phyloP scores from a whole-genome alignment of 1,140 invertebrate genomes.

The Aphidius ervi region DNA sequence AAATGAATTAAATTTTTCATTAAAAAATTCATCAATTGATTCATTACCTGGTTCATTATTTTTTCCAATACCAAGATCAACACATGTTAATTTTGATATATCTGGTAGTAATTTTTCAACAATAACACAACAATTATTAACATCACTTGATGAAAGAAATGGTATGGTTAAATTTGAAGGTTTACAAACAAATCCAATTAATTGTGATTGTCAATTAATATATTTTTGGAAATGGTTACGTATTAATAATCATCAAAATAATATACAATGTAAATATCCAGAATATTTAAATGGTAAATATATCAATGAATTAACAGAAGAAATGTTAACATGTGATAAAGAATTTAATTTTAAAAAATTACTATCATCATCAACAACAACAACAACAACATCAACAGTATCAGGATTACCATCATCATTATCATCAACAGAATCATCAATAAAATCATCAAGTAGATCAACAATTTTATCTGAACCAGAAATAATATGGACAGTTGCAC shows the following conservation, averaged over 20 bases:
- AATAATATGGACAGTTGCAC: constrained; percentile 81
- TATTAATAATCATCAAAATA: constrained; percentile 41
- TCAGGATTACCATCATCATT: constrained; percentile 35
- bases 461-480: constrained; percentile 69
- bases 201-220: constrained; percentile 79
- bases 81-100: constrained; percentile 72
- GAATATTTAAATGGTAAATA: constrained; percentile 63
- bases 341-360: neutral
- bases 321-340: constrained; percentile 72
- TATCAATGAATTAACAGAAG: constrained; percentile 70
- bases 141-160: constrained; percentile 73
- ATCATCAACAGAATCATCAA: constrained; percentile 52
- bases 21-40: constrained; percentile 76
- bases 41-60: constrained; percentile 74
- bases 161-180: constrained; percentile 69
- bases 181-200: constrained; percentile 71
- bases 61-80: constrained; percentile 85
- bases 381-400: constrained; percentile 49
- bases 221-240: constrained; percentile 74
- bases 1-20: constrained; percentile 63
- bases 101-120: constrained; percentile 72
- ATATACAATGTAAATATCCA: constrained; percentile 65
- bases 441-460: constrained; percentile 35
- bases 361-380: constrained; percentile 48
- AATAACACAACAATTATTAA: constrained; percentile 70